Evolutionary conservation across 2,888 invertebrate genomes (phyloP).

Genomic region (Liodrosophila aerea): DNA sequence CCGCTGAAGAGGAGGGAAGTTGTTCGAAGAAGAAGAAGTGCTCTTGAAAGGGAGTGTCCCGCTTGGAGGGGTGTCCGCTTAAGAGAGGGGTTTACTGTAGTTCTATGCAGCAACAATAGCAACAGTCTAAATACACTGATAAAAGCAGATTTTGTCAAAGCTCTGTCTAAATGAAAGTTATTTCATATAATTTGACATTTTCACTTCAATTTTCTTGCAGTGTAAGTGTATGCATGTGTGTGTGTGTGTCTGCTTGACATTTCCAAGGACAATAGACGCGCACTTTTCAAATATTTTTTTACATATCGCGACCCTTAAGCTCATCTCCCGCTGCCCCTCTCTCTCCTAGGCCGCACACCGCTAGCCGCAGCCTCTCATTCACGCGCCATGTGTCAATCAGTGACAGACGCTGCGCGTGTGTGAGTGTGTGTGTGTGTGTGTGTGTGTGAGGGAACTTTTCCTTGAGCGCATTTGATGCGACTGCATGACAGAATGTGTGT

Average conservation of each 20-base stretch:
- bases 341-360: slow-evolving; percentile 4
- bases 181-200: too few relatives aligned
- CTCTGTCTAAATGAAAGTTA: too few relatives aligned
- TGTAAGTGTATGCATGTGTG: slow-evolving; percentile 6
- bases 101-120: too few relatives aligned
- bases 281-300: slow-evolving; percentile 19
- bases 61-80: too few relatives aligned
- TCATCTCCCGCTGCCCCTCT: not conserved
- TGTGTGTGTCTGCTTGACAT: slow-evolving; percentile 10
- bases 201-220: too few relatives aligned
- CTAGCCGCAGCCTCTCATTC: too few relatives aligned
- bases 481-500: slow-evolving; percentile 33
- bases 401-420: slow-evolving; percentile 7
- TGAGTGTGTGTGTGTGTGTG: slow-evolving; percentile 2
- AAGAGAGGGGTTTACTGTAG: too few relatives aligned
- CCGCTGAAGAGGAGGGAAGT: too few relatives aligned
- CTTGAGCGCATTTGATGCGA: slow-evolving; percentile 57
- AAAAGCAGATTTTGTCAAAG: too few relatives aligned
- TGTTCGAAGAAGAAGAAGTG: too few relatives aligned
- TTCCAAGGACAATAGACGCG: slow-evolving; percentile 62
- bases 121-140: too few relatives aligned
- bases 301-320: not conserved
- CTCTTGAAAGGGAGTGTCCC: too few relatives aligned
- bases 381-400: slow-evolving; percentile 64
- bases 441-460: slow-evolving; percentile 36